Evolutionary conservation across 2,113 vertebrate genomes (phyloP).

Genomic region (Trichechus manatus): DNA sequence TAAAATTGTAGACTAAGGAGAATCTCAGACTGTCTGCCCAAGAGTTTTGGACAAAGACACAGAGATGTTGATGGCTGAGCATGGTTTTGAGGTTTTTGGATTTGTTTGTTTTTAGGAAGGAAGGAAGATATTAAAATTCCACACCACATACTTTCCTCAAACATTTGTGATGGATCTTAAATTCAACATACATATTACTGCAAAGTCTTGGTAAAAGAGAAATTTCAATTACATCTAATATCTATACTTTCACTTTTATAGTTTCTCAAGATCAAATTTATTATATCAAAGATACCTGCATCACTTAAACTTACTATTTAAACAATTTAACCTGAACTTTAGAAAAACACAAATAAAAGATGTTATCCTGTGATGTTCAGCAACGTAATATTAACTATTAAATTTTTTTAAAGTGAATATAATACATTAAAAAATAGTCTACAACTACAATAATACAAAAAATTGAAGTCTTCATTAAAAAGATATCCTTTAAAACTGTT

Average conservation of each 20-base stretch:
- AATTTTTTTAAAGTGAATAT: slow-evolving; percentile 1
- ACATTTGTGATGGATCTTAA: not conserved
- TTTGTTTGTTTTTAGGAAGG: not conserved
- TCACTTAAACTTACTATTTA: slow-evolving; percentile 21
- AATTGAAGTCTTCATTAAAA: slow-evolving; percentile 49
- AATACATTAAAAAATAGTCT: not conserved
- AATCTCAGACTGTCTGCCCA: not conserved
- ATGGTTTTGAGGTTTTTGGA: not conserved
- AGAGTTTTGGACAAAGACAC: not conserved
- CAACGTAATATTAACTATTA: slow-evolving; percentile 39
- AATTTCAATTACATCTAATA: slow-evolving; percentile 28
- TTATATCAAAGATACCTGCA: not conserved
- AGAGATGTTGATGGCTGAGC: not conserved
- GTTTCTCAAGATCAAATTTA: slow-evolving; percentile 50
- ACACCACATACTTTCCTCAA: slow-evolving; percentile 32
- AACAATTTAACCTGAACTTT: slow-evolving; percentile 16
- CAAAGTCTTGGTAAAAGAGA: slow-evolving; percentile 16
- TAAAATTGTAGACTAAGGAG: not conserved
- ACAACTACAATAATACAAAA: slow-evolving; percentile 54
- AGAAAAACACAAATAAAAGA: slow-evolving; percentile 54
- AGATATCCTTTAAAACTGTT: slow-evolving; percentile 52
- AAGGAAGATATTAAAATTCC: not conserved
- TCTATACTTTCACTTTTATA: slow-evolving; percentile 7
- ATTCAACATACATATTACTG: not conserved
- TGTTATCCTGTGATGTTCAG: slow-evolving; percentile 16